phyloP scores from a whole-genome alignment of 1,140 invertebrate genomes.

The Nephila pilipes region DNA sequence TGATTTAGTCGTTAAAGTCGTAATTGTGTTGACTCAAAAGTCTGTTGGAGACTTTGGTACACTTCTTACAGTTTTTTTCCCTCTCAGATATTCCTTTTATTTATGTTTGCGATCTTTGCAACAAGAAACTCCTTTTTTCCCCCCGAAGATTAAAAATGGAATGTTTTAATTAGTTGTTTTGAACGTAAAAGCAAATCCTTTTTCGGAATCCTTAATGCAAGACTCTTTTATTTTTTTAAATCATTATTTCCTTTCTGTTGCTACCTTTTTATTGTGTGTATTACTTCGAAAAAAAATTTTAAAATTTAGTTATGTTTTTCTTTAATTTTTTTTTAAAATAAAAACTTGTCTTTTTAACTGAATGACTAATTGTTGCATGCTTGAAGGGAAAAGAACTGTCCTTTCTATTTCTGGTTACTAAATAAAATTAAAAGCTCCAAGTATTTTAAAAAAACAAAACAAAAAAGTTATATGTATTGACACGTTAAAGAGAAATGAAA shows the following conservation, averaged over 20 bases:
- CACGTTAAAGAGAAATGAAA: too few relatives aligned
- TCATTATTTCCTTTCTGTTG: background rate
- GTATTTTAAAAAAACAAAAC: too few relatives aligned
- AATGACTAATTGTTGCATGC: background rate
- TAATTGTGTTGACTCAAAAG: background rate
- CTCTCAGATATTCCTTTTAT: background rate
- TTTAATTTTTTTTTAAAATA: too few relatives aligned
- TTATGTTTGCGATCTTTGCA: background rate
- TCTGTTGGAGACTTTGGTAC: background rate
- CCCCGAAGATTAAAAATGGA: background rate
- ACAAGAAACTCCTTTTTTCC: background rate
- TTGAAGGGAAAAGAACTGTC: background rate
- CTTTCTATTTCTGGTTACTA: too few relatives aligned
- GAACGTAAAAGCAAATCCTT: background rate
- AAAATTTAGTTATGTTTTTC: background rate
- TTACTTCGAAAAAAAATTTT: background rate
- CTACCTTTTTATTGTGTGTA: background rate
- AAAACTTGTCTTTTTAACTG: background rate
- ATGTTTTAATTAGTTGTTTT: conserved; percentile 12
- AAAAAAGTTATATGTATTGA: too few relatives aligned
- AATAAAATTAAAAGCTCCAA: too few relatives aligned
- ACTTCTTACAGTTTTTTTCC: background rate
- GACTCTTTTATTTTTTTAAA: background rate
- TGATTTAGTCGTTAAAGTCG: too few relatives aligned
- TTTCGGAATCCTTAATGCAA: background rate